Conservation (phyloP, 2,888 invertebrate genomes). For the Cheilosia grossa region DNA sequence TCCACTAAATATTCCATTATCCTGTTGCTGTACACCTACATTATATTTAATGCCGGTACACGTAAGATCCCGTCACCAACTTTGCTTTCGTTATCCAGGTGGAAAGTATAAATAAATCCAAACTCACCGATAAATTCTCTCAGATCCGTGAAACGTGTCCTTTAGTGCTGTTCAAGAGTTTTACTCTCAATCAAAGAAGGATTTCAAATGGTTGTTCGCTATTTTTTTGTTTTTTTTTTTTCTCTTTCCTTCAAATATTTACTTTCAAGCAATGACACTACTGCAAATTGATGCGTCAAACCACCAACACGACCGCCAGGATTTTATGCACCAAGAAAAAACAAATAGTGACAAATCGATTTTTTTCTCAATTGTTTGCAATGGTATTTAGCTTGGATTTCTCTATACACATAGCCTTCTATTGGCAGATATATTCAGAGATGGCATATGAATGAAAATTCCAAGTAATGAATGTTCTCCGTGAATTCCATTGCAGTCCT, state of each 20-base stretch:
- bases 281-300: neutral
- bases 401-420: slow-evolving; percentile 14
- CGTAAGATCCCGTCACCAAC: neutral
- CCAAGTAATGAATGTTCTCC: neutral
- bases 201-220: slow-evolving; percentile 3
- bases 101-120: slow-evolving; percentile 24
- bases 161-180: slow-evolving; percentile 1
- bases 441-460: too few species aligned
- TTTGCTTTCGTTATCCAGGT: neutral
- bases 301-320: neutral
- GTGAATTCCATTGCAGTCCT: slow-evolving; percentile 2
- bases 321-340: neutral
- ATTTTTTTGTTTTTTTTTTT: too few species aligned
- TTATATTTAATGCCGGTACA: neutral
- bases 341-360: slow-evolving; percentile 3
- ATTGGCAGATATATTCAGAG: neutral
- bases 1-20: too few species aligned
- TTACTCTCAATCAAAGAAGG: slow-evolving; percentile 21
- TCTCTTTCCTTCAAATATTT: neutral
- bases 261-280: neutral
- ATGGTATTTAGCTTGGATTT: slow-evolving; percentile 14
- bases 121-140: slow-evolving; percentile 19
- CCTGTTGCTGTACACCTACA: too few species aligned
- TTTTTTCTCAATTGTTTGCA: neutral
- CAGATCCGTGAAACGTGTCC: slow-evolving; percentile 22